phyloP scores from a whole-genome alignment of 2,113 vertebrate species.

The Neopipo cinnamomea region DNA sequence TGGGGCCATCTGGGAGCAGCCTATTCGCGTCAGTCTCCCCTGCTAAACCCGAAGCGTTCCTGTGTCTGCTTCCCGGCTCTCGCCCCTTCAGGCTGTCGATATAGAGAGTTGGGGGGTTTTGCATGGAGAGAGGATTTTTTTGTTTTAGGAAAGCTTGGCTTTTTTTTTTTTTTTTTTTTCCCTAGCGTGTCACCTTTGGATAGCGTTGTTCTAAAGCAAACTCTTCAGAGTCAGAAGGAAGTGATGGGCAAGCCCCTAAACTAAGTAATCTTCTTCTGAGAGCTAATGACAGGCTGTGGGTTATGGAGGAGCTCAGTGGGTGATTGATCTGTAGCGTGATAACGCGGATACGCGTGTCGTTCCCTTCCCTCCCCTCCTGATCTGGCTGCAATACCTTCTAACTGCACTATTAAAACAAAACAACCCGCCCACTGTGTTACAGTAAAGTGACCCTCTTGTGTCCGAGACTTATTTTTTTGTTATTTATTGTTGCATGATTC shows the following conservation, averaged over 20 bases:
- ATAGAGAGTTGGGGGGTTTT: fast-evolving
- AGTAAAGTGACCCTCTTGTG: background rate
- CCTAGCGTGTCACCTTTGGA: background rate
- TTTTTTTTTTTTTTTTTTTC: no score
- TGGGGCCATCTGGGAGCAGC: background rate
- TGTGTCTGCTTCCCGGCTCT: background rate
- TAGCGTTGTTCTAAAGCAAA: background rate
- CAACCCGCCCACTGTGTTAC: fast-evolving
- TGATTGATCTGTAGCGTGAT: background rate
- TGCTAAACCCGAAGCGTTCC: no score
- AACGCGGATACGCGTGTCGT: background rate
- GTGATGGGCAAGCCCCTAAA: background rate
- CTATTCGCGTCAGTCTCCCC: fast-evolving
- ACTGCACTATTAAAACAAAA: background rate
- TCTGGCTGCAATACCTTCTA: background rate
- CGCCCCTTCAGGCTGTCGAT: background rate
- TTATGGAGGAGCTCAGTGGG: background rate
- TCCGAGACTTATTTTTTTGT: background rate
- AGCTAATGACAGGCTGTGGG: background rate
- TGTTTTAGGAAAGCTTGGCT: background rate
- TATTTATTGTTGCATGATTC: background rate
- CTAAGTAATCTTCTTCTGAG: background rate
- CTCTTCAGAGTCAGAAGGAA: background rate
- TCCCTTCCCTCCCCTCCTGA: background rate
- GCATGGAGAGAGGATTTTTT: background rate